A percentile compares a stretch with the other conserved stretches of the same genome.
Evolutionary conservation across 2,797 vertebrate genomes (phyloP).

Genomic region (Knipowitschia caucasica): DNA sequence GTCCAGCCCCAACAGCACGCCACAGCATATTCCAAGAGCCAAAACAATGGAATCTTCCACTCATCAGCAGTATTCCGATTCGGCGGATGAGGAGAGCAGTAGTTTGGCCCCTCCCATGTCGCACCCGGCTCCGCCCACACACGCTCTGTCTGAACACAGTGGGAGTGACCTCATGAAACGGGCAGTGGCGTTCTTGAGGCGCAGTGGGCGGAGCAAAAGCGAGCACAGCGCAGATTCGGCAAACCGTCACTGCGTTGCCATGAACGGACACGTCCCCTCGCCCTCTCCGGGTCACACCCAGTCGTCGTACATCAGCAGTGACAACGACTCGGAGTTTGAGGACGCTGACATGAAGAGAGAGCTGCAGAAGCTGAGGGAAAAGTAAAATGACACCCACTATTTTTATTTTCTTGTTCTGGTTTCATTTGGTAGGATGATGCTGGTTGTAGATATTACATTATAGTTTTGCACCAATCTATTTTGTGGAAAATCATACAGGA

Average conservation of each 20-base stretch:
- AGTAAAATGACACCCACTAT: too few species aligned
- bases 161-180: conserved; percentile 90
- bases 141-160: conserved; percentile 68
- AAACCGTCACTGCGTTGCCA: conserved; percentile 65
- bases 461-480: too few species aligned
- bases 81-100: conserved; percentile 79
- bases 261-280: conserved; percentile 69
- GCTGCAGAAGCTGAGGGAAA: conserved; percentile 90
- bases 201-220: conserved; percentile 80
- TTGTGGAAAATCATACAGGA: too few species aligned
- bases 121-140: conserved; percentile 52
- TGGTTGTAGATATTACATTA: neutral
- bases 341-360: conserved; percentile 94
- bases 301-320: conserved; percentile 93
- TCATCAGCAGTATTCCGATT: conserved; percentile 76
- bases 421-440: neutral
- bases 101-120: conserved; percentile 49
- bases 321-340: conserved; percentile 97
- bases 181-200: conserved; percentile 85
- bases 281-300: conserved; percentile 60
- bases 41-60: conserved; percentile 77
- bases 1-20: conserved; percentile 72
- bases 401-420: neutral
- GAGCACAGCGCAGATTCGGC: conserved; percentile 81
- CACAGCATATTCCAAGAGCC: conserved; percentile 76